phyloP scores from a whole-genome alignment of 2,113 vertebrate species.

The Chlamydotis undulata region DNA sequence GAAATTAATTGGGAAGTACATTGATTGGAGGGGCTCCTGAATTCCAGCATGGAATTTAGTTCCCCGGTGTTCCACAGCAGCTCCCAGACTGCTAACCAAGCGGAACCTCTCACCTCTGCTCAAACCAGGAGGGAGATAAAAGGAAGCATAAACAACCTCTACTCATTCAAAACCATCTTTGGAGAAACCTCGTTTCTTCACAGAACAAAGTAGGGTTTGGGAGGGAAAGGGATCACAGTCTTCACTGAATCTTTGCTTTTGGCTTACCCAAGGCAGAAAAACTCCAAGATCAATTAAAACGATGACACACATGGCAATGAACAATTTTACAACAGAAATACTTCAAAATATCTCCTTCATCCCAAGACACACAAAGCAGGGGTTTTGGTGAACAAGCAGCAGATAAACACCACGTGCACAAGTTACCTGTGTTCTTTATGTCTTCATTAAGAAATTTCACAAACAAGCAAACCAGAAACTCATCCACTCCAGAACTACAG shows the following conservation, averaged over 20 bases:
- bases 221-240: neutral
- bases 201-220: neutral
- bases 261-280: neutral
- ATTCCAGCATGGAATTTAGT: neutral
- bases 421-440: neutral
- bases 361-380: neutral
- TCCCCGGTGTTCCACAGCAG: neutral
- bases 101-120: neutral
- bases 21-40: slow-evolving; percentile 27
- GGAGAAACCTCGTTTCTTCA: neutral
- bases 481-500: too few species aligned
- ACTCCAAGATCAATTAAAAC: neutral
- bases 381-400: neutral
- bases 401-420: neutral
- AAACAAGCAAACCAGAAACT: neutral
- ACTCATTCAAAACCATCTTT: neutral
- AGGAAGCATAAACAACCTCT: neutral
- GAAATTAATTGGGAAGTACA: slow-evolving; percentile 47
- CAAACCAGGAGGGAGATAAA: neutral
- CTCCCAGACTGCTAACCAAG: neutral
- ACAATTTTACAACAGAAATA: rapidly evolving
- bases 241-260: neutral
- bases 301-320: neutral
- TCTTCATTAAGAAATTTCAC: neutral
- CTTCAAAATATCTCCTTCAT: neutral